Conservation (phyloP, 2,113 vertebrate genomes). For the Fukomys damarensis region DNA sequence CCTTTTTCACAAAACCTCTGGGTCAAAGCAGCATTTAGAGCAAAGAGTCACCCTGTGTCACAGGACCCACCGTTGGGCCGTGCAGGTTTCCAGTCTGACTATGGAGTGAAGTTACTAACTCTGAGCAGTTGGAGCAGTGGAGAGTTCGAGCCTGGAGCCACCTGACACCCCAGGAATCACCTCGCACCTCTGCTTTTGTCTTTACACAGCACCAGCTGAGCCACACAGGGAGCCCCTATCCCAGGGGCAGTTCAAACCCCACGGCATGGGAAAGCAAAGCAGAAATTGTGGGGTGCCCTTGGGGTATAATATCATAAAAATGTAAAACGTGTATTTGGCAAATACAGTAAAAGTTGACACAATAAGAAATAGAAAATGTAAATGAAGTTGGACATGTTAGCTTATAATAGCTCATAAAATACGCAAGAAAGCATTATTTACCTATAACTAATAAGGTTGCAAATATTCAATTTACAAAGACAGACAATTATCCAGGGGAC, state of each 20-base stretch:
- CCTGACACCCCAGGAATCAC: background rate
- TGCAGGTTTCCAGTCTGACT: background rate
- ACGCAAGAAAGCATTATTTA: background rate
- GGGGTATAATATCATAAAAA: background rate
- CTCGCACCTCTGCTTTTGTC: background rate
- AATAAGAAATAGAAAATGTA: background rate
- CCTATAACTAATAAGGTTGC: background rate
- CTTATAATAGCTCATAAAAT: background rate
- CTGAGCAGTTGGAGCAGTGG: background rate
- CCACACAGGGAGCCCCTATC: background rate
- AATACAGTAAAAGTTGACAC: background rate
- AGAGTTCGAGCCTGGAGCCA: background rate
- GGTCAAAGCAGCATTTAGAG: background rate
- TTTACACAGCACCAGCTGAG: background rate
- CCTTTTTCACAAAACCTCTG: background rate
- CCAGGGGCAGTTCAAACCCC: too few relatives aligned
- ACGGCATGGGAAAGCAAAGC: background rate
- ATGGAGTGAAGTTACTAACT: background rate
- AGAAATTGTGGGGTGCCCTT: accelerated
- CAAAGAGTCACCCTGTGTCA: too few relatives aligned
- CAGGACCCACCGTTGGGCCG: too few relatives aligned
- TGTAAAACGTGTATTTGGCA: background rate
- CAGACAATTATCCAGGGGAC: background rate
- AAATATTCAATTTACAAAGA: background rate
- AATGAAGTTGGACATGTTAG: background rate